Evolutionary conservation across 53 echinoderm and acorn worm genomes (phyloP).

Genomic region (Antedon mediterranea): DNA sequence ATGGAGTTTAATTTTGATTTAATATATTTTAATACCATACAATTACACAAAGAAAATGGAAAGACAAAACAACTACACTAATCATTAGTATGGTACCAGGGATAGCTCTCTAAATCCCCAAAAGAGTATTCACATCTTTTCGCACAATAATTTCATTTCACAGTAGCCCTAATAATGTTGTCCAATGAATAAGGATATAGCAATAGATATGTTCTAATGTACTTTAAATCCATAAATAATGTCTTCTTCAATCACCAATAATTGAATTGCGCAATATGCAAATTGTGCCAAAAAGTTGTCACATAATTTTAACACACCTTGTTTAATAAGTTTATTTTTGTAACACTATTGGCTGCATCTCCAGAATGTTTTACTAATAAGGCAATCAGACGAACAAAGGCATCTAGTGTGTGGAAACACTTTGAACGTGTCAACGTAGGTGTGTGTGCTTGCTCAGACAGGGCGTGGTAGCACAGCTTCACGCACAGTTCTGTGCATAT

Average conservation of each 20-base stretch:
- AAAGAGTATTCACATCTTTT: too few species aligned
- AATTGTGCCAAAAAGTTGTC: not conserved
- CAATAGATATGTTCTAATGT: not conserved
- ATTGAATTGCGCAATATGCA: not conserved
- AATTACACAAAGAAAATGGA: too few species aligned
- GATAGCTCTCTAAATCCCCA: too few species aligned
- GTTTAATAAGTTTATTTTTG: slow-evolving; percentile 93
- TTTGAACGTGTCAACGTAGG: slow-evolving; percentile 87
- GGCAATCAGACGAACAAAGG: slow-evolving; percentile 87
- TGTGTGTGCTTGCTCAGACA: slow-evolving; percentile 78
- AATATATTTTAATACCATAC: too few species aligned
- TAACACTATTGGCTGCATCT: slow-evolving; percentile 91
- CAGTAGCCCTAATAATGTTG: too few species aligned
- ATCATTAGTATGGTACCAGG: too few species aligned
- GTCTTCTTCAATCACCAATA: not conserved
- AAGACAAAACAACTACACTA: too few species aligned
- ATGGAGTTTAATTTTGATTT: too few species aligned
- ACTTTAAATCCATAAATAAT: not conserved
- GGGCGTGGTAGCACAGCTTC: slow-evolving; percentile 86
- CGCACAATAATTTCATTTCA: too few species aligned
- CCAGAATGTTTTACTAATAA: slow-evolving; percentile 94
- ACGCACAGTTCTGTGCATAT: slow-evolving; percentile 98
- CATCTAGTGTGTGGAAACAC: slow-evolving; percentile 98
- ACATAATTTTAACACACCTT: slow-evolving; percentile 30
- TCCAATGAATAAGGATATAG: too few species aligned